Base-by-base conservation (phyloP, 2,888 invertebrate genomes). In the Oxytorus armatus region DNA sequence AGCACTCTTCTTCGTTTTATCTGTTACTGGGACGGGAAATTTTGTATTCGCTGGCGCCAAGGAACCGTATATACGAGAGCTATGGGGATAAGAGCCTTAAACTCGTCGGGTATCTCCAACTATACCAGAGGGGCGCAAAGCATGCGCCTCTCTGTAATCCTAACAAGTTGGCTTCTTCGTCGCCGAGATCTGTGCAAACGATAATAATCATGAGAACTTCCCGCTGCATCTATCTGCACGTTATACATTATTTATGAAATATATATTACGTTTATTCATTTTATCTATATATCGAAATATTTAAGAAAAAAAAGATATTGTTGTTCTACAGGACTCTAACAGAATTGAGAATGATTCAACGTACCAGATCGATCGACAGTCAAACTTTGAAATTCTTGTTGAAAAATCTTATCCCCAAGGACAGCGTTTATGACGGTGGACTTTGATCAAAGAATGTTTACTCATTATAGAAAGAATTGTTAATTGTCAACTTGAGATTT, bases 11-110 rank as follows among this genome's bases (percentile, higher is more conserved):
- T 39, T 53, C 39, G 39, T 8, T 3, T 68, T 53, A 36, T 53
- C 36, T 14, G 44, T 25, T 51, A 23, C 5, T 10, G 21, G 14
- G 39, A 53, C 14, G 53, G 11, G 25, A 68, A 68, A n/a, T n/a
- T n/a, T n/a, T n/a, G n/a, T n/a, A n/a, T 68, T 68, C 51, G 39
- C 66, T 23, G 76, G 59, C 68, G 68, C 76, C 76, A 61, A 16
- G 53, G 23, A 1, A 36, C 18, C 51, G n/a, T n/a, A n/a, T n/a
- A n/a, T n/a, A 18, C 21, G 39, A 14, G 44, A 63, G 10, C 25
- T 63, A n/a, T 14, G 16, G 21, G 21, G 25, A 53, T 18, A 65
- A 65, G 65, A 65, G 23, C 21, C 23, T 55, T 25, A 18, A 44
- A 23, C 49, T 23, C 49, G 29, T 42, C 16, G 65, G 65, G 10